These are phyloP conservation scores for Malacosoma neustria DNA, from an alignment of 2,888 invertebrate genomes.

Conservation along the genomic window DNA sequence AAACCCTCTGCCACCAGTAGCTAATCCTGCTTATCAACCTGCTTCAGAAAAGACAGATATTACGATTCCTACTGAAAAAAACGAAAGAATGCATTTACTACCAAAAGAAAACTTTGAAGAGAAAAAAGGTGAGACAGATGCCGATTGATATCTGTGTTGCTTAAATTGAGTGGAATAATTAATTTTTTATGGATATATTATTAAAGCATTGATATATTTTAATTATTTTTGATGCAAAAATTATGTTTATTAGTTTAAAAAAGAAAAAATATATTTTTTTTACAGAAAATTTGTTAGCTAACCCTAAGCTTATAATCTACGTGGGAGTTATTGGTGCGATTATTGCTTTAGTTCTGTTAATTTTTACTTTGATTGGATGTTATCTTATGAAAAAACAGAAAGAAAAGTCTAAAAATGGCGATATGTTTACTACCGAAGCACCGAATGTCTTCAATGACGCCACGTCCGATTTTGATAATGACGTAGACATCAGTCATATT, in stretches of 20 bases:
- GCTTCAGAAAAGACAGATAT: conserved; percentile 12
- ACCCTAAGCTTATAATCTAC: conserved; percentile 28
- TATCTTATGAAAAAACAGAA: conserved; percentile 32
- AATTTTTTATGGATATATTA: too few species aligned
- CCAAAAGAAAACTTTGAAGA: conserved; percentile 7
- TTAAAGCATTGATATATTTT: too few species aligned
- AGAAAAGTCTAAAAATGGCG: conserved; percentile 48
- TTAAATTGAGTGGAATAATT: too few species aligned
- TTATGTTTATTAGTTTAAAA: too few species aligned
- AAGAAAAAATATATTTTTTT: background rate
- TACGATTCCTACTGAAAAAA: conserved; percentile 4
- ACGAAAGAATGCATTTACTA: conserved; percentile 8
- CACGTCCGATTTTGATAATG: conserved; percentile 59
- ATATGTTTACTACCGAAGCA: conserved; percentile 61
- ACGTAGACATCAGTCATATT: conserved; percentile 58
- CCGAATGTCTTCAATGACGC: conserved; percentile 62
- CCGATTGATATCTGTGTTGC: too few species aligned
- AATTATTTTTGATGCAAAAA: too few species aligned
- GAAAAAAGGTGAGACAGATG: conserved; percentile 8
- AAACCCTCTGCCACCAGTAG: conserved; percentile 23
- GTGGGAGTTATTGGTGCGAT: conserved; percentile 30
- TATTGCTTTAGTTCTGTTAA: conserved; percentile 26
- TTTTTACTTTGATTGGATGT: conserved; percentile 34
- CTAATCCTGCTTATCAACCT: conserved; percentile 34
- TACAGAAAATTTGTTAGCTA: conserved; percentile 1